Base-by-base conservation (phyloP, 2,888 invertebrate species). In the Acleris sparsana region DNA sequence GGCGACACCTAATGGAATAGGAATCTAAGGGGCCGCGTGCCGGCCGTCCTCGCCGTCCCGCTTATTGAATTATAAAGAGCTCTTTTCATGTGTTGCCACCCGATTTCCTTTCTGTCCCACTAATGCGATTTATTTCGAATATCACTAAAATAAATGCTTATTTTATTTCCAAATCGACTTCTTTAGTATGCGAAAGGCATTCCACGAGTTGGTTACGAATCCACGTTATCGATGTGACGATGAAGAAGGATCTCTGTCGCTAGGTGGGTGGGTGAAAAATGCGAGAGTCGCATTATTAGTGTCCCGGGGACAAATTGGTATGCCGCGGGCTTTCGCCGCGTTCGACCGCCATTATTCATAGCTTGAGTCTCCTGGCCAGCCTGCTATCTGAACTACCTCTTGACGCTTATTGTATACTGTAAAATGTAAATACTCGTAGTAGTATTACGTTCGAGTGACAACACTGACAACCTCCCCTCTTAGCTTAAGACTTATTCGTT, bases 1-100 rank as follows among this genome's bases (percentile, higher is more conserved):
- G 80, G 80, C 84, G 90, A 91, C 88, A 90, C 86, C 88, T 91
- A 91, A 90, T 90, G 88, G 88, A 88, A 89, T 87, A 85, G 84
- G 88, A 88, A 89, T 89, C 86, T 80, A 77, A 80, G 80, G 81
- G 79, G 78, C 80, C 80, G 85, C 84, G 80, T 70, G 72, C 76
- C 75, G 71, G 63, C 79, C 79, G 75, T 73, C 77, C 72, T 75
- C 79, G 71, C 75, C 77, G 77, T 72, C 75, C 78, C 76, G 77
- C 82, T 85, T 88, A 87, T 86, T 87, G 84, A 82, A 87, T 85
- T 87, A 86, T 84, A 84, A 81, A 82, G 79, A 80, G 79, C 79
- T 78, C 72, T 73, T 70, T 71, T 61, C 73, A 75, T 75, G 59
- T 69, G 75, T 75, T 74, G 71, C 69, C 70, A 70, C 66, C 71